Conservation (phyloP, 2,113 vertebrate genomes). For the Cheirogaleus medius region DNA sequence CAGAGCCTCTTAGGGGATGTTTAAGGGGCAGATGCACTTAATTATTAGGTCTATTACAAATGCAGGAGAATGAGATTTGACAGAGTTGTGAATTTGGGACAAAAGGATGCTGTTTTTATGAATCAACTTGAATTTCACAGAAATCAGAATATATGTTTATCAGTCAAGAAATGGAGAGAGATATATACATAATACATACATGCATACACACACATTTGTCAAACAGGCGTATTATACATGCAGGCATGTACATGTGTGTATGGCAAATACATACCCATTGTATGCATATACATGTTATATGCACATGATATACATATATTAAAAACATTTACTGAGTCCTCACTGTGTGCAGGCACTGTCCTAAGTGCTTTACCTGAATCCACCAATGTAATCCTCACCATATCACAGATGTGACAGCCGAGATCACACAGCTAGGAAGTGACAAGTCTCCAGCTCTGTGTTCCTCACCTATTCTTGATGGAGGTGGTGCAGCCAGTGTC, state of each 20-base stretch:
- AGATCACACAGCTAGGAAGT: neutral
- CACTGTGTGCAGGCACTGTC: neutral
- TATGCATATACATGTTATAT: neutral
- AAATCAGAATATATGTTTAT: neutral
- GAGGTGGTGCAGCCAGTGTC: neutral
- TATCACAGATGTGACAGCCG: neutral
- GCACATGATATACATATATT: neutral
- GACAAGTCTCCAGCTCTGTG: neutral
- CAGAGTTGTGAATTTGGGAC: neutral
- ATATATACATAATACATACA: neutral
- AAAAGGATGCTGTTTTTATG: conserved; percentile 30
- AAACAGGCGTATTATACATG: neutral
- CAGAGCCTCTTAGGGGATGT: neutral
- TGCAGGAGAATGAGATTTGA: conserved; percentile 10
- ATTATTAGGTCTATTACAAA: conserved; percentile 34
- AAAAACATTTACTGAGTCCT: neutral
- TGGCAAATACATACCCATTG: neutral
- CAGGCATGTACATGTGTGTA: neutral
- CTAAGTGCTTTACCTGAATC: neutral
- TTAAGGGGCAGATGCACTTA: conserved; percentile 13
- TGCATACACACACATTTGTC: no score
- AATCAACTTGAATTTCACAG: conserved; percentile 2
- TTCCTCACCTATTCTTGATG: neutral
- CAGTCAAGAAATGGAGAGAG: neutral
- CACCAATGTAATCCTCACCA: neutral